Conservation (phyloP, 1,140 invertebrate genomes). For the Diprion similis region DNA sequence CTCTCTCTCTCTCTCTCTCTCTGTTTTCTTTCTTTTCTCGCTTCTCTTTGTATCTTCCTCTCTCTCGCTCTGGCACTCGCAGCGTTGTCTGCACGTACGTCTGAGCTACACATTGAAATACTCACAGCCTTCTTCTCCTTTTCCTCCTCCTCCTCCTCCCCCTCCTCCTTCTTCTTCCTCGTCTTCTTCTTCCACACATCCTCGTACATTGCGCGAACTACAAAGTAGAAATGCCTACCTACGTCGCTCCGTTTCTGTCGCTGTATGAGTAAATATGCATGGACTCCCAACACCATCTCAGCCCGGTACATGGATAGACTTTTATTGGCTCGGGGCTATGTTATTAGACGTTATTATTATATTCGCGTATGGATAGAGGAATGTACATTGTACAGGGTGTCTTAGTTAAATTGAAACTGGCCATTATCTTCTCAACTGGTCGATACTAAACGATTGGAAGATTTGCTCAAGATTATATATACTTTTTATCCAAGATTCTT, state of each 20-base stretch:
- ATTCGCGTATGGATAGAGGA: background rate
- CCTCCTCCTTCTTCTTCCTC: background rate
- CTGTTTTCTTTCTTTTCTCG: background rate
- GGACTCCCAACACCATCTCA: background rate
- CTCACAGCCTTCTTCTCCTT: background rate
- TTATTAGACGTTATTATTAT: constrained; percentile 1
- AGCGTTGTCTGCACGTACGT: constrained; percentile 24
- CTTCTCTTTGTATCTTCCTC: background rate
- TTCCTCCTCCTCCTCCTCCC: background rate
- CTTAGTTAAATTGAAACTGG: background rate
- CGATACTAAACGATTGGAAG: background rate
- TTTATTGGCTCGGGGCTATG: background rate
- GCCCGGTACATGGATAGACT: background rate
- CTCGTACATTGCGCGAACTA: background rate
- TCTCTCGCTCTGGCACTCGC: constrained; percentile 15
- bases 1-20: no score
- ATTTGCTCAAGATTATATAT: no score
- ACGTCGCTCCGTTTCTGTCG: background rate
- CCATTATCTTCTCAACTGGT: background rate
- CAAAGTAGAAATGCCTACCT: background rate
- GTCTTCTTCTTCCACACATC: background rate
- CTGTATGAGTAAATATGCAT: background rate
- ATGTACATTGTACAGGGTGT: constrained; percentile 1
- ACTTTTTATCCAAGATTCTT: no score
- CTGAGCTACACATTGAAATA: background rate